phyloP scores from a whole-genome alignment of 2,888 invertebrate species.

The Stegana nigrithorax region DNA sequence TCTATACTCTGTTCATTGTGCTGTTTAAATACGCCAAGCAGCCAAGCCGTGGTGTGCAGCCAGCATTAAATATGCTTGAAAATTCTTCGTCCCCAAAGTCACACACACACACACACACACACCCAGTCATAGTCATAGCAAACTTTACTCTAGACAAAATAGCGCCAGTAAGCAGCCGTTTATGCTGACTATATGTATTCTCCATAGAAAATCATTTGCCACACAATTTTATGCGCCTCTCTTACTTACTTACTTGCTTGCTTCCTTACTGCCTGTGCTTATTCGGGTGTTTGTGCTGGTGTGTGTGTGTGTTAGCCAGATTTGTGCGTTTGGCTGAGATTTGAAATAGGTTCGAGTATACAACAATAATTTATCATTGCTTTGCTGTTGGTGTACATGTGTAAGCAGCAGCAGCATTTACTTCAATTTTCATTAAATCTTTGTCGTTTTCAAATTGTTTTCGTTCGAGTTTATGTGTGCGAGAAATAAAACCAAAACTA shows the following conservation, averaged over 20 bases:
- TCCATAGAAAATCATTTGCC: no score
- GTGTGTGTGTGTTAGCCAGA: no score
- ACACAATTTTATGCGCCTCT: no score
- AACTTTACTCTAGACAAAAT: background rate
- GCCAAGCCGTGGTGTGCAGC: background rate
- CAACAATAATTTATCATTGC: no score
- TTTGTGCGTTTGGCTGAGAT: no score
- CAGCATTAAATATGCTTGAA: background rate
- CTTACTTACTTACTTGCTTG: no score
- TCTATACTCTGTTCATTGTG: no score
- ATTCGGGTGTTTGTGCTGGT: no score
- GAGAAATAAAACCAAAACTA: background rate
- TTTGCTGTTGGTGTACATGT: conserved; percentile 20
- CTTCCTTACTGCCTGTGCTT: no score
- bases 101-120: background rate
- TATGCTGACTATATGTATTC: no score
- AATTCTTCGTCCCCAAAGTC: background rate
- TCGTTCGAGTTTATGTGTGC: background rate
- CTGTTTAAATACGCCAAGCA: no score
- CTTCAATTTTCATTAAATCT: background rate
- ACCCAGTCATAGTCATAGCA: background rate
- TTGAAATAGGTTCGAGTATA: no score
- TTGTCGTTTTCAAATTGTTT: background rate
- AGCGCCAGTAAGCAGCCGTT: background rate
- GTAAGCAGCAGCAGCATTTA: conserved; percentile 34